Evolutionary conservation across 1,140 invertebrate species (phyloP).

Genomic region (Macrobrachium nipponense): DNA sequence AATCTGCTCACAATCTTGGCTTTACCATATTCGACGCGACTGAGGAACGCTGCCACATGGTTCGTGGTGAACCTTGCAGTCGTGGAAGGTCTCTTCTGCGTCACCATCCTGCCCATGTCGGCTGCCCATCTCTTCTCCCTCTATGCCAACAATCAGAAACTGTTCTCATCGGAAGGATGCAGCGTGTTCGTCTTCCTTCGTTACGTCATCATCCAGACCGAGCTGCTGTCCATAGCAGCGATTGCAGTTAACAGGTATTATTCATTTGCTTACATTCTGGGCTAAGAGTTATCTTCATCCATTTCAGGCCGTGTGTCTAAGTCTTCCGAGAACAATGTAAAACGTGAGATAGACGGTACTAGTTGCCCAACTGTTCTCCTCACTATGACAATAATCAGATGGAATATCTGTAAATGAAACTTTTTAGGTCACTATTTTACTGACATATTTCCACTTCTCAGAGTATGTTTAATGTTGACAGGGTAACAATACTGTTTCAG

Average conservation of each 20-base stretch:
- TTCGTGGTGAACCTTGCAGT: conserved; percentile 63
- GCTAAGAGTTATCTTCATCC: too few relatives aligned
- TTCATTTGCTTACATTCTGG: background rate
- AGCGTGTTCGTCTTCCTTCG: conserved; percentile 60
- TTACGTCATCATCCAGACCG: conserved; percentile 63
- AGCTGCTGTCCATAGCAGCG: conserved; percentile 62
- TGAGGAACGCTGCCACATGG: conserved; percentile 62
- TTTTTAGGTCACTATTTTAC: too few relatives aligned
- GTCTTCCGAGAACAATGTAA: too few relatives aligned
- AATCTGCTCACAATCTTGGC: conserved; percentile 63
- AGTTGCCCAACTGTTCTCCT: too few relatives aligned
- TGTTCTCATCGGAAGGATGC: conserved; percentile 48
- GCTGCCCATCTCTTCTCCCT: conserved; percentile 60
- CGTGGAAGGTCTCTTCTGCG: conserved; percentile 57
- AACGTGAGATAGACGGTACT: too few relatives aligned
- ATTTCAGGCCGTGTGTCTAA: too few relatives aligned
- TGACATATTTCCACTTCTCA: too few relatives aligned
- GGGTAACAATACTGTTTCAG: too few relatives aligned
- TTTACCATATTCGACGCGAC: conserved; percentile 44
- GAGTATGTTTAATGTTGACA: too few relatives aligned
- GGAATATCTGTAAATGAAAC: too few relatives aligned
- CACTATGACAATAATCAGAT: too few relatives aligned
- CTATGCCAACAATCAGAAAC: background rate
- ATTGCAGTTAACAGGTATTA: conserved; percentile 63
- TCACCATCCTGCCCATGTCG: conserved; percentile 63